Evolutionary conservation across 2,888 invertebrate genomes (phyloP).

Genomic region (Brachyptera putata): DNA sequence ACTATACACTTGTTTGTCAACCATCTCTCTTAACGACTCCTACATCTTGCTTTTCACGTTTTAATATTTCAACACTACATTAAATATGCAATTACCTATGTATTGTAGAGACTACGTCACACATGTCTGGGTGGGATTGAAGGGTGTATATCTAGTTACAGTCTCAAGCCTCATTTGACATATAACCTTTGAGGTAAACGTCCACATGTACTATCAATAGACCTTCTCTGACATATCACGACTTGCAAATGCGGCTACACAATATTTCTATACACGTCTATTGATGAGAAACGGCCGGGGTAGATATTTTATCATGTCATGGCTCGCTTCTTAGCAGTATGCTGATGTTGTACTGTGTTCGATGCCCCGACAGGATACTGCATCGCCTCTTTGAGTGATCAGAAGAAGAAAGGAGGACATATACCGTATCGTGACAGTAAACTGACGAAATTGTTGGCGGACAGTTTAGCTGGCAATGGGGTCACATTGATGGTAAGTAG

Average conservation of each 20-base stretch:
- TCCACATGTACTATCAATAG: not conserved
- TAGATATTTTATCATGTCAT: too few species aligned
- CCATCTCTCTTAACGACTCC: too few species aligned
- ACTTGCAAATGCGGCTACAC: not conserved
- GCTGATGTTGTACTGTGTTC: not conserved
- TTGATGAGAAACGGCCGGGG: too few species aligned
- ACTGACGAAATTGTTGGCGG: conserved; percentile 86
- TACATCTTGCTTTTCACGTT: too few species aligned
- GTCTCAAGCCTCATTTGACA: not conserved
- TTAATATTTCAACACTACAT: too few species aligned
- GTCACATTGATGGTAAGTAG: conserved; percentile 85
- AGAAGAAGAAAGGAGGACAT: conserved; percentile 71
- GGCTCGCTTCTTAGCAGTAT: not conserved
- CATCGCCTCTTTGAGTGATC: conserved; percentile 84
- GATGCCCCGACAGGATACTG: conserved; percentile 68
- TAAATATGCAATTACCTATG: too few species aligned
- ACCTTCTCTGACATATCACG: not conserved
- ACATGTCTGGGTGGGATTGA: too few species aligned
- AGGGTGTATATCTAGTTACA: too few species aligned
- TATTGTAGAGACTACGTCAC: too few species aligned
- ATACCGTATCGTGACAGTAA: conserved; percentile 94
- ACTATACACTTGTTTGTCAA: too few species aligned
- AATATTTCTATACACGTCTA: too few species aligned
- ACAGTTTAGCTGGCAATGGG: conserved; percentile 90
- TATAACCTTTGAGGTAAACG: not conserved